Conservation (phyloP, 2,113 vertebrate species). For the Illadopsis cleaveri region DNA sequence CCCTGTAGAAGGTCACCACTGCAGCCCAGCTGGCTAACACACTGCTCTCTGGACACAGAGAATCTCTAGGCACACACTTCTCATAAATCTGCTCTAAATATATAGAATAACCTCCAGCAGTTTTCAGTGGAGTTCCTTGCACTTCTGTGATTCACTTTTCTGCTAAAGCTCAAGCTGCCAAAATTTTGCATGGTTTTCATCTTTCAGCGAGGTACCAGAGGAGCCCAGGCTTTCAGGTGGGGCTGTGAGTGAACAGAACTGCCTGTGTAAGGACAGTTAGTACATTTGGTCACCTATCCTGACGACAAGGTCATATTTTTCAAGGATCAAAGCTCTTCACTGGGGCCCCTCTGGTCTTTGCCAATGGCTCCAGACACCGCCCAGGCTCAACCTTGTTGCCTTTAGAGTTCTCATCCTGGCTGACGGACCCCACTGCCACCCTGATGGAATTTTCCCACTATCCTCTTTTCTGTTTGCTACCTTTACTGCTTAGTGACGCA, state of each 20-base stretch:
- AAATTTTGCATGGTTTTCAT: neutral
- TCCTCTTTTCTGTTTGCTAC: neutral
- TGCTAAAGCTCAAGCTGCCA: neutral
- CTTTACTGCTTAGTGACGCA: neutral
- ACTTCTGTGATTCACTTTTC: neutral
- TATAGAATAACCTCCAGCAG: neutral
- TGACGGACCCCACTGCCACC: neutral
- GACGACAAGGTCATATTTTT: neutral
- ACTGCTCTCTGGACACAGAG: neutral
- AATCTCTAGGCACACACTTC: neutral
- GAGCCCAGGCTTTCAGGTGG: neutral
- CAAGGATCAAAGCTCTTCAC: neutral
- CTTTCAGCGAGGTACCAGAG: neutral
- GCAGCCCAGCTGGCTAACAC: neutral
- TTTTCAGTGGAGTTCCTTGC: neutral
- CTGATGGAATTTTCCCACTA: neutral
- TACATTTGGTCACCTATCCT: neutral
- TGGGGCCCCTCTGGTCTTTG: neutral
- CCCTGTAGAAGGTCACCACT: neutral
- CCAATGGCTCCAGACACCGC: neutral
- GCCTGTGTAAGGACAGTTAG: neutral
- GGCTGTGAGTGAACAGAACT: neutral
- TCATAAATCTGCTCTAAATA: neutral
- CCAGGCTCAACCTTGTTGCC: accelerated
- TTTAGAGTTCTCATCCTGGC: neutral